A percentile compares a stretch with the other conserved stretches of the same genome.
phyloP scores from a whole-genome alignment of 2,113 vertebrate genomes.

The Coracopsis vasa region DNA sequence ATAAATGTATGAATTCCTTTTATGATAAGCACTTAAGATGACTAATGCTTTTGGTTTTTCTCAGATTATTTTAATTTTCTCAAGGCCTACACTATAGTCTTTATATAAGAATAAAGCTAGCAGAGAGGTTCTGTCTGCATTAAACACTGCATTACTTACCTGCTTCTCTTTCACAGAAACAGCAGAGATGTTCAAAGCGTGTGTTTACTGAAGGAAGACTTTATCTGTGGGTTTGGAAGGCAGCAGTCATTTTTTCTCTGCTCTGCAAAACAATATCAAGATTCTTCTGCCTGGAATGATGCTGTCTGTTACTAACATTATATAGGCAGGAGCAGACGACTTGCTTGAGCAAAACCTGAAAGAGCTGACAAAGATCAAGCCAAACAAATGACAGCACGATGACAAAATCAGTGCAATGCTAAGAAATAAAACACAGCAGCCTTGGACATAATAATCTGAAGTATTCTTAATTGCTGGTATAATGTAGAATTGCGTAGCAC shows the following conservation, averaged over 20 bases:
- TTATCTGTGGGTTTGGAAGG: neutral
- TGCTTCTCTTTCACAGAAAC: neutral
- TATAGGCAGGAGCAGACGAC: neutral
- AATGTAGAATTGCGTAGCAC: neutral
- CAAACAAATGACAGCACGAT: neutral
- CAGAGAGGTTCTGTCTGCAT: neutral
- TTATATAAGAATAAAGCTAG: neutral
- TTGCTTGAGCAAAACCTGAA: neutral
- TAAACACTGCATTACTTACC: neutral
- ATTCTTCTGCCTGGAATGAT: neutral
- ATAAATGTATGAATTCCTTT: slow-evolving; percentile 8
- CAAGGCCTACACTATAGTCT: neutral
- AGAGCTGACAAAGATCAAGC: neutral
- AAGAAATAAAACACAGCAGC: neutral
- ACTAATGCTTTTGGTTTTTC: neutral
- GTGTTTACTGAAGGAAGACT: neutral
- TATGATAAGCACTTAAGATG: neutral
- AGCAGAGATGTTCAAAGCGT: neutral
- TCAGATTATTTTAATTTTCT: neutral
- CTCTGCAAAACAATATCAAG: neutral
- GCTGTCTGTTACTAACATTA: neutral
- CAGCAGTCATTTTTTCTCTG: neutral
- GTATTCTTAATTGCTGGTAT: neutral
- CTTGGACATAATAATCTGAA: neutral
- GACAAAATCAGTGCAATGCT: neutral